Evolutionary conservation across 1,140 invertebrate species (phyloP), one percentile per base, ranked within the genome.

Genomic region (Hydropsyche tenuis): DNA sequence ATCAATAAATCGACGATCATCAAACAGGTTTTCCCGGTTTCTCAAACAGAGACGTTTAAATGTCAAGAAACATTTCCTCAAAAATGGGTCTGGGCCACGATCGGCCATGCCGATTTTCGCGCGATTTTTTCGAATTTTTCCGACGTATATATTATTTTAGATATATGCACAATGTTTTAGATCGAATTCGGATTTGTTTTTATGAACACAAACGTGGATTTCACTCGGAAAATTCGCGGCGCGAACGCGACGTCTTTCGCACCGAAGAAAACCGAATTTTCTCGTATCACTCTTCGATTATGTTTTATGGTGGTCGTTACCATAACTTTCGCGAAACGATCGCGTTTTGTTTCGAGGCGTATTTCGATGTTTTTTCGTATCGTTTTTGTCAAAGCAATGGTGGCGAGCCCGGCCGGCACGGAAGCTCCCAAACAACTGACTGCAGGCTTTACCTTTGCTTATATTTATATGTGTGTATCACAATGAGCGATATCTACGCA

Each of bases 371-470:
- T 48, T 48, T 48, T 48, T 14, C 45, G 16, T 48, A 6, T 48
- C 11, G 16, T 14, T 48, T 7, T 48, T 48, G 16, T 16, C 45
- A 48, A n/a, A 48, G 12, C 16, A 14, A n/a, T 14, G 45, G 4
- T 60, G 23, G 56, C 20, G 56, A 60, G 23, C 23, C 56, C 56
- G 56, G 22, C 56, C 56, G 56, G 56, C 56, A 25, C 56, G 22
- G 56, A 60, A 60, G 56, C 56, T 60, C 14, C 56, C 56, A 60
- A 60, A 60, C 56, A 60, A 60, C 56, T 60, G 56, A 60, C 56
- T 60, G 56, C 56, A 60, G 56, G 56, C 56, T 60, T 60, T 60
- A 60, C 56, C 56, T 60, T 60, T 60, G 56, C 56, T 60, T 60
- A 60, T 60, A 60, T 60, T 60, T 60, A 60, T 60, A 60, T 60